Evolutionary conservation across 1,140 invertebrate genomes (phyloP).

Genomic region (Ceratina australensis): DNA sequence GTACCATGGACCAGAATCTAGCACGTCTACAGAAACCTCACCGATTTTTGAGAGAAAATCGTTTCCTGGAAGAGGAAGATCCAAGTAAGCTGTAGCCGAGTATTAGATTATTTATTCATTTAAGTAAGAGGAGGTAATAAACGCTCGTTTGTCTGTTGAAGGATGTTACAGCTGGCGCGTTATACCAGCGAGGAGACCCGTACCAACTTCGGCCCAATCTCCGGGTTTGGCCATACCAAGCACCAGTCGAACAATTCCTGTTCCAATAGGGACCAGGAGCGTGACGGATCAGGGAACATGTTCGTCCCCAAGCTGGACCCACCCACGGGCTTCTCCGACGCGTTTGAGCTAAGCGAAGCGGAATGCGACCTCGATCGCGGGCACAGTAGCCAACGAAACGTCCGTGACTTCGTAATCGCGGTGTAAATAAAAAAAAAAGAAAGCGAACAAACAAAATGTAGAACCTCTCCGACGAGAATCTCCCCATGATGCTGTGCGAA

Average conservation of each 20-base stretch:
- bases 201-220: constrained; percentile 77
- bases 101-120: no score
- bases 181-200: constrained; percentile 79
- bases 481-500: constrained; percentile 22
- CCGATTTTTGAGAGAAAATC: constrained; percentile 81
- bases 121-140: neutral
- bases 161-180: constrained; percentile 79
- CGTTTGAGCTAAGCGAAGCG: constrained; percentile 80
- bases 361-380: constrained; percentile 78
- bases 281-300: constrained; percentile 79
- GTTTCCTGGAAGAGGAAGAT: constrained; percentile 79
- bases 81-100: constrained; percentile 70
- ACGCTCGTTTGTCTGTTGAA: constrained; percentile 18
- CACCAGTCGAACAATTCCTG: constrained; percentile 76
- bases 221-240: constrained; percentile 78
- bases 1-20: constrained; percentile 81
- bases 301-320: constrained; percentile 82
- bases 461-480: constrained; percentile 38
- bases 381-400: constrained; percentile 70
- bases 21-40: constrained; percentile 81
- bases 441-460: constrained; percentile 27
- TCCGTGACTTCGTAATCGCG: constrained; percentile 79
- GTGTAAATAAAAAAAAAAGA: constrained; percentile 77
- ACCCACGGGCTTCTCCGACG: constrained; percentile 81
- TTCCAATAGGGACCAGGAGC: constrained; percentile 76